A percentile compares a stretch with the other conserved stretches of the same genome.
Conservation (phyloP, 2,113 vertebrate genomes). For the Rissa tridactyla region DNA sequence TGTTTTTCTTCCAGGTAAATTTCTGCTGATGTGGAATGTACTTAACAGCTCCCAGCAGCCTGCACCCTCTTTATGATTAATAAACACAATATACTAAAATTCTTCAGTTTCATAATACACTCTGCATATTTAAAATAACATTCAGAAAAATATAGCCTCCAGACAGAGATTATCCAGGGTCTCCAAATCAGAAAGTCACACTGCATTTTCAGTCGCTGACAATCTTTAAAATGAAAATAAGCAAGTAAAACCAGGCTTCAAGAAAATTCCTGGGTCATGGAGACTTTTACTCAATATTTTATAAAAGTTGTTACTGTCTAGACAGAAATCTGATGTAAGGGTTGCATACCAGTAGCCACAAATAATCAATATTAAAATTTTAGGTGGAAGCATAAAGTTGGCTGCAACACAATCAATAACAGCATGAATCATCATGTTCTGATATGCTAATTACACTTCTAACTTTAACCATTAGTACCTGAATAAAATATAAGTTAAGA, state of each 20-base stretch:
- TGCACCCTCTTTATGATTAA: neutral
- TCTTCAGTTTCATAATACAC: neutral
- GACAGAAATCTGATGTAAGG: slow-evolving; percentile 30
- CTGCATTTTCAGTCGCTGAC: neutral
- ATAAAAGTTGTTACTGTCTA: slow-evolving; percentile 33
- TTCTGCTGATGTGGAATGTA: neutral
- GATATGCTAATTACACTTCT: slow-evolving; percentile 29
- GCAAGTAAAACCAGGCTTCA: neutral
- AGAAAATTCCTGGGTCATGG: neutral
- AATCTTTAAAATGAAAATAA: neutral
- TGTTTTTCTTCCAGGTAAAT: neutral
- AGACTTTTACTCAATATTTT: slow-evolving; percentile 28
- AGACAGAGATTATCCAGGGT: neutral
- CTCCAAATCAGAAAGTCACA: neutral
- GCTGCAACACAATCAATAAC: slow-evolving; percentile 39
- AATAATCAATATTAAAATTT: slow-evolving; percentile 43
- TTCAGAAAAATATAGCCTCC: neutral
- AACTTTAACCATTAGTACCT: slow-evolving; percentile 27
- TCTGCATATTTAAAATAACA: neutral
- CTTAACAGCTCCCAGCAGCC: neutral
- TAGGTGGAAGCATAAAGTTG: slow-evolving; percentile 11
- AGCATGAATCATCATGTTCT: slow-evolving; percentile 31
- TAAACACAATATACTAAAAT: neutral
- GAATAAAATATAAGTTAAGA: slow-evolving; percentile 39
- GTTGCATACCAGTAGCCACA: neutral